Base-by-base conservation (phyloP, 1,140 invertebrate genomes). In the Epicauta chinensis region DNA sequence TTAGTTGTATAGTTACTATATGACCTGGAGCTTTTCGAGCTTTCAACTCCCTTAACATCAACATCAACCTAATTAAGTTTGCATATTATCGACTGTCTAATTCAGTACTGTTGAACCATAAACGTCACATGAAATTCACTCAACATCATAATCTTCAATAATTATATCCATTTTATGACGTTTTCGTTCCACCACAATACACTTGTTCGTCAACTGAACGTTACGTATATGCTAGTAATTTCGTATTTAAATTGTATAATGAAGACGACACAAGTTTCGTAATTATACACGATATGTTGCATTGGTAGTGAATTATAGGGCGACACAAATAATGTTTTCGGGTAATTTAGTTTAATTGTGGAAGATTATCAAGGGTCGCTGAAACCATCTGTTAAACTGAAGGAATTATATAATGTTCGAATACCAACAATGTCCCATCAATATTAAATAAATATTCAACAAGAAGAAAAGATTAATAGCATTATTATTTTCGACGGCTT, bases 321-420 rank as follows among this genome's bases (percentile, higher is more conserved):
- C n/a, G n/a, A 12, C 45, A 38, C 45, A 47, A 34, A 47, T 47
- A 47, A 47, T 47, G 45, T 38, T 23, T 14, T 23, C 15, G 16
- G 47, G 42, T 44, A 55, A 55, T 55, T 55, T 50, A 50, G 6
- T 55, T 55, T 55, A 55, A 55, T 55, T 55, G 53, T 39, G 1
- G 2, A 12, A 37, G 53, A 55, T 55, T 55, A 55, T 30, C 35
- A 55, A 47, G 31, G 41, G 41, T 43, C 16, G 23, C 31, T 16
- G 15, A 9, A 4, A 16, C 11, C 43, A 14, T 16, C 40, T 43
- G 40, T 14, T 23, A 43, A 16, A 45, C 38, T 23, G 23, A 23
- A n/a, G n/a, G n/a, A n/a, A n/a, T n/a, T n/a, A n/a, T n/a, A n/a
- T n/a, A n/a, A n/a, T n/a, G n/a, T n/a, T n/a, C n/a, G n/a, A n/a